These are phyloP conservation scores for Frankliniella intonsa DNA, from an alignment of 2,888 invertebrate species.

Conservation along the genomic window DNA sequence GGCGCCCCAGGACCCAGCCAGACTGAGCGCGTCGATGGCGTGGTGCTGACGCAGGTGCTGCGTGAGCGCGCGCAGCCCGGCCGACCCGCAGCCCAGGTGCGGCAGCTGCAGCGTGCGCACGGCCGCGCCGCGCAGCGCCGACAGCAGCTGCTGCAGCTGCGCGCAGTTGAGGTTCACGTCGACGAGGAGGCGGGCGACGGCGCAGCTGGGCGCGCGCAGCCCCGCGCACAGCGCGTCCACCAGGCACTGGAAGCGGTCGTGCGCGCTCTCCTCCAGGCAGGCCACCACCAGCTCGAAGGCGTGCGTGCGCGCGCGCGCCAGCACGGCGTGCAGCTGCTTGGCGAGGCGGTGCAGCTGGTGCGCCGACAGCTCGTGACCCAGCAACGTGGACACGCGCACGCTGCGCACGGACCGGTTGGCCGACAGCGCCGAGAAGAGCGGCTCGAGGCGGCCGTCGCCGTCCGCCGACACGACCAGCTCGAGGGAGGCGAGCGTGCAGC, in stretches of 20 bases:
- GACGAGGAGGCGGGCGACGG: conserved; percentile 48
- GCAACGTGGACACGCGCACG: conserved; percentile 50
- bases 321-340: conserved; percentile 48
- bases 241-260: conserved; percentile 52
- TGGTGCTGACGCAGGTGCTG: conserved; percentile 47
- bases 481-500: conserved; percentile 50
- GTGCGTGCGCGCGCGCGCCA: conserved; percentile 50
- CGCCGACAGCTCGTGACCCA: conserved; percentile 53
- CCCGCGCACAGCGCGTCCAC: conserved; percentile 50
- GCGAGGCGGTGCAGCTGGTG: conserved; percentile 51
- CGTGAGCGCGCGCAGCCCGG: conserved; percentile 52
- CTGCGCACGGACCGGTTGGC: conserved; percentile 53
- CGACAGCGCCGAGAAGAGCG: conserved; percentile 50
- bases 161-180: conserved; percentile 53
- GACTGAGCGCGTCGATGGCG: conserved; percentile 50
- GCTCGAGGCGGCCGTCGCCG: conserved; percentile 48
- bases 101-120: conserved; percentile 53
- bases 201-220: conserved; percentile 30
- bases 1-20: conserved; percentile 53
- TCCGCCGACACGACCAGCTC: conserved; percentile 46
- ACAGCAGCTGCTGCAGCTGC: conserved; percentile 53
- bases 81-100: conserved; percentile 53
- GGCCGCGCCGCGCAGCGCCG: conserved; percentile 49
- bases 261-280: conserved; percentile 52
- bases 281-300: conserved; percentile 53